A percentile compares a stretch with the other conserved stretches of the same genome.
phyloP scores from a whole-genome alignment of 2,797 vertebrate genomes.

The Synanceia verrucosa region DNA sequence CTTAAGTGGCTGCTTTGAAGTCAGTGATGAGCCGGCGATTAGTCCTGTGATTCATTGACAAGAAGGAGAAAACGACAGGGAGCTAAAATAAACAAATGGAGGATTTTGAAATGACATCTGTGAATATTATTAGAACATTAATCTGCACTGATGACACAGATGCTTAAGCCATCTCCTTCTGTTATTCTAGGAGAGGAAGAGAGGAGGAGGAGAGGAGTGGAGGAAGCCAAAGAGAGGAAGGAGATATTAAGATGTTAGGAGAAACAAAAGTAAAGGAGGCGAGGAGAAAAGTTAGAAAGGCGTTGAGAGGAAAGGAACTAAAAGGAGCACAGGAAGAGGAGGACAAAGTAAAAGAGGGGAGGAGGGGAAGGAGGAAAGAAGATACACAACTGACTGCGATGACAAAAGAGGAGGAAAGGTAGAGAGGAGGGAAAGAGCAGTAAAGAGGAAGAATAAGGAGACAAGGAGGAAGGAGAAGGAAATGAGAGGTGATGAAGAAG shows the following conservation, averaged over 20 bases:
- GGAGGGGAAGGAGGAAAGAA: neutral
- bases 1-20: conserved; percentile 75
- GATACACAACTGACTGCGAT: too few relatives aligned
- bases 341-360: neutral
- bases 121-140: conserved; percentile 77
- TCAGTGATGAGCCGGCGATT: conserved; percentile 59
- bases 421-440: neutral
- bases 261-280: neutral
- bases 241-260: neutral
- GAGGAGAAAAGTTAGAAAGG: neutral
- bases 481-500: neutral
- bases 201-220: neutral
- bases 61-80: conserved; percentile 33
- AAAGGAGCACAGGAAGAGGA: neutral
- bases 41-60: conserved; percentile 66
- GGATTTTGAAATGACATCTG: conserved; percentile 74
- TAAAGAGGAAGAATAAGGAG: neutral
- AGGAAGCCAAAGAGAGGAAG: neutral
- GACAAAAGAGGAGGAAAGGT: neutral
- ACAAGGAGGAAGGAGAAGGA: too few relatives aligned
- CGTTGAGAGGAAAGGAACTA: neutral
- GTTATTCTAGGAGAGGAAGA: conserved; percentile 39
- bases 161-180: conserved; percentile 70
- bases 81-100: conserved; percentile 71
- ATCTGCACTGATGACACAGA: conserved; percentile 75